These are phyloP conservation scores for Merops nubicus DNA, from an alignment of 2,113 vertebrate species.

Conservation along the genomic window DNA sequence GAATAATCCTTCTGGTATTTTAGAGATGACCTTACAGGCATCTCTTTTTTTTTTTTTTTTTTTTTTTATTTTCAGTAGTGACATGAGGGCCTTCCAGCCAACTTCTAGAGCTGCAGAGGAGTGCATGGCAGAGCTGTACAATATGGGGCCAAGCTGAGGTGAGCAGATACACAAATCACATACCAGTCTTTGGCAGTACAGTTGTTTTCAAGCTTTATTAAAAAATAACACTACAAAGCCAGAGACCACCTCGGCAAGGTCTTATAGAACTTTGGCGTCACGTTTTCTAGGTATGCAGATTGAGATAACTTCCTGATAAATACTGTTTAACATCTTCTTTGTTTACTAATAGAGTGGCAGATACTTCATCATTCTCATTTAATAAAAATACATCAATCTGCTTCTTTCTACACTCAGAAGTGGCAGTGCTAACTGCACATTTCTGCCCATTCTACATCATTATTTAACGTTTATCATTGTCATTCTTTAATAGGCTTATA, in stretches of 20 bases:
- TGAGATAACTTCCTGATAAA: not conserved
- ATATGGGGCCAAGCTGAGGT: not conserved
- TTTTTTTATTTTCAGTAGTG: too few species aligned
- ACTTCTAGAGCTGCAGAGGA: not conserved
- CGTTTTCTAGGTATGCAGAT: not conserved
- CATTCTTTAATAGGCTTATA: conserved; percentile 55
- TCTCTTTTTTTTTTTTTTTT: not conserved
- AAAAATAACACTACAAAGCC: not conserved
- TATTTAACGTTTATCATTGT: conserved; percentile 54
- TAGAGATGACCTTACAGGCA: not conserved
- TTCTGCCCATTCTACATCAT: conserved; percentile 24
- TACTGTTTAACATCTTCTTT: not conserved
- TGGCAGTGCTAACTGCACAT: conserved; percentile 6
- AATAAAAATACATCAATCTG: conserved; percentile 4
- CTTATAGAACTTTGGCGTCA: not conserved
- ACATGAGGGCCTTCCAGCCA: not conserved
- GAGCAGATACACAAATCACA: not conserved
- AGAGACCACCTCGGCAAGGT: not conserved
- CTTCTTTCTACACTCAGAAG: not conserved
- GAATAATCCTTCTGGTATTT: not conserved
- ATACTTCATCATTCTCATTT: conserved; percentile 15
- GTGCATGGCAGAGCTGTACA: not conserved
- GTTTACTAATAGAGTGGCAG: not conserved
- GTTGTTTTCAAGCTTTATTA: not conserved
- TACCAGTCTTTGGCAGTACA: not conserved